A percentile compares a stretch with the other conserved stretches of the same genome.
Conservation (phyloP, 1,140 invertebrate species). For the Neomicropteryx cornuta region DNA sequence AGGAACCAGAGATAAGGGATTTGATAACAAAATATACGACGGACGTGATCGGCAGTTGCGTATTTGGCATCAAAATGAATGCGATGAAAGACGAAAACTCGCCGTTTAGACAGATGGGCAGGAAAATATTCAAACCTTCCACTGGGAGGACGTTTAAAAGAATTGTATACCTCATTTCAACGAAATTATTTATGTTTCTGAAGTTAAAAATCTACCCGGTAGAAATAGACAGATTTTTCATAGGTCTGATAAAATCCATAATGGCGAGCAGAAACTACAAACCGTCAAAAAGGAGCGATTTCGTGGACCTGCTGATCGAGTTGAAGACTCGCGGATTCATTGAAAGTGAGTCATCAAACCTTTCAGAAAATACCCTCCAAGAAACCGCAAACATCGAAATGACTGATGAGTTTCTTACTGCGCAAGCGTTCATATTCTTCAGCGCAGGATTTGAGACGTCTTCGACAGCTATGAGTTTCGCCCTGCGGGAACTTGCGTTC, state of each 20-base stretch:
- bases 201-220: constrained; percentile 28
- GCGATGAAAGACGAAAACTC: constrained; percentile 27
- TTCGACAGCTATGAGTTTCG: constrained; percentile 39
- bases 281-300: constrained; percentile 24
- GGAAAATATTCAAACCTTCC: constrained; percentile 30
- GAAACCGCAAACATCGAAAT: constrained; percentile 22
- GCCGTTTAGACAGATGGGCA: constrained; percentile 31
- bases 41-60: constrained; percentile 33
- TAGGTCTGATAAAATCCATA: constrained; percentile 28
- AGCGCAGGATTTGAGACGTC: constrained; percentile 49
- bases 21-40: constrained; percentile 30
- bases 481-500: constrained; percentile 41
- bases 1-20: constrained; percentile 25
- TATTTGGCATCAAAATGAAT: constrained; percentile 30
- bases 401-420: constrained; percentile 33
- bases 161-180: constrained; percentile 29
- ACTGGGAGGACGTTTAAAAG: constrained; percentile 26
- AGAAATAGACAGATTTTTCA: constrained; percentile 31
- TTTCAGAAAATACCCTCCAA: too few relatives aligned
- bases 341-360: too few relatives aligned
- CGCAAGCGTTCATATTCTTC: constrained; percentile 42
- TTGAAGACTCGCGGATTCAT: too few relatives aligned
- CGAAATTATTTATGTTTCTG: constrained; percentile 28
- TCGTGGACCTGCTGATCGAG: constrained; percentile 31
- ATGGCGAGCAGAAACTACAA: constrained; percentile 23